phyloP scores from a whole-genome alignment of 2,797 vertebrate species.

The Girardinus metallicus region DNA sequence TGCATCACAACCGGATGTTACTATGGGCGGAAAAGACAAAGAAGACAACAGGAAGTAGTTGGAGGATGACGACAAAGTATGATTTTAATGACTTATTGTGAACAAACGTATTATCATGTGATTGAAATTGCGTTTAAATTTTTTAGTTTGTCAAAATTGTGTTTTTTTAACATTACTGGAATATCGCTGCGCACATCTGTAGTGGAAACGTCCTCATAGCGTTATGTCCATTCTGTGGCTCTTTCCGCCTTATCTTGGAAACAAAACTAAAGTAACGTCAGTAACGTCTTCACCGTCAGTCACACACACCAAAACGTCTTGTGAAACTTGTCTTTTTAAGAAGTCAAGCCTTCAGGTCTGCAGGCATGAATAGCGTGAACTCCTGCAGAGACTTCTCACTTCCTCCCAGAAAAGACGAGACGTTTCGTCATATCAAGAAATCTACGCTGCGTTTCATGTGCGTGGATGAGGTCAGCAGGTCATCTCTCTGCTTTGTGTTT shows the following conservation, averaged over 20 bases:
- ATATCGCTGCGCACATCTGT: too few relatives aligned
- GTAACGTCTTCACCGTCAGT: slow-evolving; percentile 37
- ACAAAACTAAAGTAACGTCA: slow-evolving; percentile 26
- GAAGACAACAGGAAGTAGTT: too few relatives aligned
- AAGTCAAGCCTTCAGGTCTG: slow-evolving; percentile 37
- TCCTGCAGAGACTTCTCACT: slow-evolving; percentile 16
- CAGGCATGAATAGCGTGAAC: slow-evolving; percentile 30
- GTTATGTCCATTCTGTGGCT: slow-evolving; percentile 5
- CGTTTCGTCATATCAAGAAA: slow-evolving; percentile 38
- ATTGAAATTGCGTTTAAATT: too few relatives aligned
- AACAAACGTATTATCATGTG: too few relatives aligned
- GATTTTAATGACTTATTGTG: too few relatives aligned
- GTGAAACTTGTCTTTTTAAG: slow-evolving; percentile 5
- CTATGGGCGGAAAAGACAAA: too few relatives aligned
- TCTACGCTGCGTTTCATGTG: slow-evolving; percentile 31
- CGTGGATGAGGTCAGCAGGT: slow-evolving; percentile 50
- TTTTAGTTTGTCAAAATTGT: too few relatives aligned
- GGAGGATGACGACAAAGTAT: too few relatives aligned
- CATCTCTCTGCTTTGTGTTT: slow-evolving; percentile 5
- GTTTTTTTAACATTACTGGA: too few relatives aligned
- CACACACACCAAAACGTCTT: slow-evolving; percentile 24
- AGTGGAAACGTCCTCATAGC: background rate
- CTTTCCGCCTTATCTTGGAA: slow-evolving; percentile 10
- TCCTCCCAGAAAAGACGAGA: slow-evolving; percentile 34
- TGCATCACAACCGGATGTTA: too few relatives aligned